These are phyloP conservation scores for Hypena proboscidalis DNA, from an alignment of 2,888 invertebrate genomes.

Conservation along the genomic window DNA sequence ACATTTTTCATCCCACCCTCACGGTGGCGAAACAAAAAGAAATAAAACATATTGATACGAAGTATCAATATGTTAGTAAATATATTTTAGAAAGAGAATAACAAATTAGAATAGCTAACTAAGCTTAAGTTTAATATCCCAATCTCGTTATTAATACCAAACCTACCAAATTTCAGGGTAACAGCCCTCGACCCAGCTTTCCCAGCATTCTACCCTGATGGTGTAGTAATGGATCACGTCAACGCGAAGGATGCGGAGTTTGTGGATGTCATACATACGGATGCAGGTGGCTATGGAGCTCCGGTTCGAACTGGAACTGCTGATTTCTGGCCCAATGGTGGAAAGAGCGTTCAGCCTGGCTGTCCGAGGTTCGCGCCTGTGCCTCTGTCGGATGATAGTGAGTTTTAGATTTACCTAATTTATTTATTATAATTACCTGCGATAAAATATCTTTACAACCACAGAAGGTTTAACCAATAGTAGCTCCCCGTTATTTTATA, in stretches of 20 bases:
- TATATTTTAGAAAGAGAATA: too few relatives aligned
- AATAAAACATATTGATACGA: too few relatives aligned
- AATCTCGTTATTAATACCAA: not conserved
- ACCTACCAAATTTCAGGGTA: constrained; percentile 67
- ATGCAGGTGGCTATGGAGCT: constrained; percentile 86
- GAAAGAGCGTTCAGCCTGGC: constrained; percentile 85
- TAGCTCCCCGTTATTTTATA: too few relatives aligned
- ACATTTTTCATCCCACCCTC: too few relatives aligned
- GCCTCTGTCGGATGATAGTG: constrained; percentile 81
- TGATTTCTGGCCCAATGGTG: constrained; percentile 87
- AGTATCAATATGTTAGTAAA: too few relatives aligned
- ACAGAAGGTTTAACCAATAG: too few relatives aligned
- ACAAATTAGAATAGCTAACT: too few relatives aligned
- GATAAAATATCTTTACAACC: not conserved
- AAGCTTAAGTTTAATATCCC: too few relatives aligned
- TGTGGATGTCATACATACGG: constrained; percentile 89
- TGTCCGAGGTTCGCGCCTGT: constrained; percentile 82
- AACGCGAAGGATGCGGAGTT: constrained; percentile 83
- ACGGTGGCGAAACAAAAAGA: too few relatives aligned
- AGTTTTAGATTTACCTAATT: constrained; percentile 39
- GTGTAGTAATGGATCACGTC: constrained; percentile 79
- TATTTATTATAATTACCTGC: constrained; percentile 1
- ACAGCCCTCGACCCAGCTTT: constrained; percentile 87
- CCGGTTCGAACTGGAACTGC: constrained; percentile 84
- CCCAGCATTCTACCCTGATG: constrained; percentile 84